These are phyloP conservation scores for Amblyjoppa fuscipennis DNA, from an alignment of 2,888 invertebrate species.

Conservation along the genomic window DNA sequence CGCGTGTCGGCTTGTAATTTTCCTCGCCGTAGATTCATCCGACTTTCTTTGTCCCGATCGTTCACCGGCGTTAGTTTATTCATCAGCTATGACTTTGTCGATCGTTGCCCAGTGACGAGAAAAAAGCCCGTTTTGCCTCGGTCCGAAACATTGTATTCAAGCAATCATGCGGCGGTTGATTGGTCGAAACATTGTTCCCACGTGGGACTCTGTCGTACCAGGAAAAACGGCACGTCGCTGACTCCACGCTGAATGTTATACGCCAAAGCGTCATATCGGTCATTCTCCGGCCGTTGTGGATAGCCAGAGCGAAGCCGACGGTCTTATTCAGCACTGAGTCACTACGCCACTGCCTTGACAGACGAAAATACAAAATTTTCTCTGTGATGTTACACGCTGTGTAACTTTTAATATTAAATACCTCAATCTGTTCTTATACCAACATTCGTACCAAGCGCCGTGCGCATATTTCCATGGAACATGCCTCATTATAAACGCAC, in stretches of 20 bases:
- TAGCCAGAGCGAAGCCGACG: no score
- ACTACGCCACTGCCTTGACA: neutral
- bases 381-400: no score
- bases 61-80: conserved; percentile 9
- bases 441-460: no score
- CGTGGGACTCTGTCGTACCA: neutral
- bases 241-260: neutral
- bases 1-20: conserved; percentile 70
- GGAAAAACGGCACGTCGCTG: neutral
- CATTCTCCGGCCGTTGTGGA: no score
- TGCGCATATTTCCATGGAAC: no score
- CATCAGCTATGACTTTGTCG: neutral
- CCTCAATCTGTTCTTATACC: no score
- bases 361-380: no score
- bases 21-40: conserved; percentile 43
- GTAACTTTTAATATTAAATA: no score
- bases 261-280: no score
- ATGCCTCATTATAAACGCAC: no score
- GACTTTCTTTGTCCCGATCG: conserved; percentile 30
- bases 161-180: neutral
- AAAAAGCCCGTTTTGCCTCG: neutral
- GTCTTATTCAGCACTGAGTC: neutral
- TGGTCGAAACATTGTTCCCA: neutral
- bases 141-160: neutral
- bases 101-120: neutral